These are phyloP conservation scores for Brachyhypopomus occidentalis DNA, from an alignment of 2,113 vertebrate genomes.

Conservation along the genomic window DNA sequence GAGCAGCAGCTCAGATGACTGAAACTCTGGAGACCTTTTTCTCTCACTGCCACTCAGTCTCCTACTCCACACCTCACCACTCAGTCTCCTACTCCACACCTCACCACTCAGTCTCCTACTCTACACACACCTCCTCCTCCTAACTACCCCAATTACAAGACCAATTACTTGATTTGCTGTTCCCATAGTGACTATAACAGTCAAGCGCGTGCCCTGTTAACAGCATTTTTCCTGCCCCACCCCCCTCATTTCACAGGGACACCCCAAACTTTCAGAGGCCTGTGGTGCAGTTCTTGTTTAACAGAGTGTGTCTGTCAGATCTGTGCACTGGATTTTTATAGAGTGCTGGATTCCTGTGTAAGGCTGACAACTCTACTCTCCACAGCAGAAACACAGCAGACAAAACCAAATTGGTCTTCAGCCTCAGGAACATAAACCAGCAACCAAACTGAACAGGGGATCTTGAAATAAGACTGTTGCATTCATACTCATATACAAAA, in stretches of 20 bases:
- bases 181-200: slow-evolving; percentile 67
- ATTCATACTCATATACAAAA: too few relatives aligned
- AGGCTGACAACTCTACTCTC: slow-evolving; percentile 17
- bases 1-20: neutral
- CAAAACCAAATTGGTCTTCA: slow-evolving; percentile 12
- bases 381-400: slow-evolving; percentile 30
- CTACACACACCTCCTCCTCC: slow-evolving; percentile 47
- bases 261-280: slow-evolving; percentile 41
- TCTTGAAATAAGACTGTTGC: neutral
- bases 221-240: slow-evolving; percentile 27
- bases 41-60: slow-evolving; percentile 36
- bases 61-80: slow-evolving; percentile 18
- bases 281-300: slow-evolving; percentile 59
- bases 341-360: slow-evolving; percentile 34
- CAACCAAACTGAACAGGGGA: neutral
- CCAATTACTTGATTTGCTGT: slow-evolving; percentile 43
- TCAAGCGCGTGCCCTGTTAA: slow-evolving; percentile 60
- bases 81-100: slow-evolving; percentile 24
- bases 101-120: neutral
- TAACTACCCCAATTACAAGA: slow-evolving; percentile 29
- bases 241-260: slow-evolving; percentile 60
- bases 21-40: slow-evolving; percentile 12
- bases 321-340: slow-evolving; percentile 50
- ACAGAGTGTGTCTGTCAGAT: slow-evolving; percentile 55
- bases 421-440: slow-evolving; percentile 17